Evolutionary conservation across 2,797 vertebrate species (phyloP).

Genomic region (Cygnus olor): DNA sequence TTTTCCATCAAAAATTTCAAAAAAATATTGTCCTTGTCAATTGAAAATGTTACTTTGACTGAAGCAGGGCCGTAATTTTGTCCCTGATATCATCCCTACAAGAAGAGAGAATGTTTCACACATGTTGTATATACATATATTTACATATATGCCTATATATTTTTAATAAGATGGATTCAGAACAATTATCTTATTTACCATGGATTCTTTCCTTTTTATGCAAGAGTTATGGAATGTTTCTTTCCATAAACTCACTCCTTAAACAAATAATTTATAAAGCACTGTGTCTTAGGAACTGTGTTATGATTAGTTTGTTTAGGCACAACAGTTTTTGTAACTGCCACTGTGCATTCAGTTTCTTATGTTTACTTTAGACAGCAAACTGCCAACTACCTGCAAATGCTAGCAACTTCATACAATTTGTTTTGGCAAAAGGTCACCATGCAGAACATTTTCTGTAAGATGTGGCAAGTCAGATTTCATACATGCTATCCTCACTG

Average conservation of each 20-base stretch:
- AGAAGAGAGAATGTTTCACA: background rate
- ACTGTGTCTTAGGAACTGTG: background rate
- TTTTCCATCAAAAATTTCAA: background rate
- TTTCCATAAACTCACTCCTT: background rate
- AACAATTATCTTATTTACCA: background rate
- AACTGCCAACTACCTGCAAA: slow-evolving; percentile 66
- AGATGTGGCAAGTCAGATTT: slow-evolving; percentile 64
- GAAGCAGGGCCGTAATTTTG: background rate
- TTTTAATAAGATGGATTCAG: background rate
- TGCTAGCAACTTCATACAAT: slow-evolving; percentile 54
- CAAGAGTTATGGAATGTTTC: background rate
- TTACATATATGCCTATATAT: background rate
- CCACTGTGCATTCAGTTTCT: slow-evolving; percentile 18
- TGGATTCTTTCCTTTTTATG: background rate
- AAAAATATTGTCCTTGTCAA: slow-evolving; percentile 6
- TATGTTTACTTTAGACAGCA: slow-evolving; percentile 61
- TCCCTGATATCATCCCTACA: background rate
- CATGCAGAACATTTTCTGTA: slow-evolving; percentile 67
- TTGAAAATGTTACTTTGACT: background rate
- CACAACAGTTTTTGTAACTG: slow-evolving; percentile 54
- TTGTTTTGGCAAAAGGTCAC: slow-evolving; percentile 69
- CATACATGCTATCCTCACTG: slow-evolving; percentile 16
- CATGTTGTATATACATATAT: background rate
- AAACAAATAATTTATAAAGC: slow-evolving; percentile 28
- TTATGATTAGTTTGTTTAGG: slow-evolving; percentile 52